Percentiles rank a stretch among this genome's conserved stretches.
These are phyloP conservation scores for Gobio occitaniae DNA, from an alignment of 2,797 vertebrate species.

Conservation along the genomic window DNA sequence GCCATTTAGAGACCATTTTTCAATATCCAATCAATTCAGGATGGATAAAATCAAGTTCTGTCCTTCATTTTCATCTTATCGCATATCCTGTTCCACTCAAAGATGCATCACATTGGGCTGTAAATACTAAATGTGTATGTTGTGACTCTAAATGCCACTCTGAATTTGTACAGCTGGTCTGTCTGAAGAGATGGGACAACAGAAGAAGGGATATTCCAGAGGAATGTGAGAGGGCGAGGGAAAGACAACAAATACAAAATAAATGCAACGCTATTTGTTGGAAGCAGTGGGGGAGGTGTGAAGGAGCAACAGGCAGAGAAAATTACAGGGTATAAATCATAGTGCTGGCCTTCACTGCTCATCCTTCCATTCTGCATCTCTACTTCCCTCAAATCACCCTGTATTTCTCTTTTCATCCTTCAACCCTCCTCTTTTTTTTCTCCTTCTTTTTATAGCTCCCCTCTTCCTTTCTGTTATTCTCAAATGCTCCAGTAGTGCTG, in stretches of 20 bases:
- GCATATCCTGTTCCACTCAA: background rate
- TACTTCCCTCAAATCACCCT: constrained; percentile 2
- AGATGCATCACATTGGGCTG: background rate
- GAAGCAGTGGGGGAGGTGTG: constrained; percentile 3
- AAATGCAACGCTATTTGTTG: constrained; percentile 23
- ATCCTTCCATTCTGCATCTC: constrained; percentile 6
- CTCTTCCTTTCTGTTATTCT: background rate
- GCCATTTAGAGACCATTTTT: background rate
- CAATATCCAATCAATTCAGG: background rate
- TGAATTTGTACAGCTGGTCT: constrained; percentile 63
- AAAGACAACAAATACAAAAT: constrained; percentile 11
- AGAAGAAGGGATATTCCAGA: constrained; percentile 41
- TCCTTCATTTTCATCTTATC: background rate
- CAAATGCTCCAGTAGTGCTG: background rate
- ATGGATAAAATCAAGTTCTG: background rate
- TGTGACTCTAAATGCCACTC: constrained; percentile 69
- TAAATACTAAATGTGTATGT: constrained; percentile 57
- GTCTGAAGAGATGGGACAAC: constrained; percentile 61
- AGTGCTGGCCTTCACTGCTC: constrained; percentile 14
- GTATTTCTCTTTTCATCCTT: background rate
- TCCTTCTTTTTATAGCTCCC: constrained; percentile 3
- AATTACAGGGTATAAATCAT: constrained; percentile 46
- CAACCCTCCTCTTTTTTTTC: background rate
- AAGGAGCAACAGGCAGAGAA: constrained; percentile 22
- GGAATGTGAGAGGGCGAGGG: constrained; percentile 31